Evolutionary conservation across 2,888 invertebrate genomes (phyloP).

Genomic region (Tenthredo mesomela): DNA sequence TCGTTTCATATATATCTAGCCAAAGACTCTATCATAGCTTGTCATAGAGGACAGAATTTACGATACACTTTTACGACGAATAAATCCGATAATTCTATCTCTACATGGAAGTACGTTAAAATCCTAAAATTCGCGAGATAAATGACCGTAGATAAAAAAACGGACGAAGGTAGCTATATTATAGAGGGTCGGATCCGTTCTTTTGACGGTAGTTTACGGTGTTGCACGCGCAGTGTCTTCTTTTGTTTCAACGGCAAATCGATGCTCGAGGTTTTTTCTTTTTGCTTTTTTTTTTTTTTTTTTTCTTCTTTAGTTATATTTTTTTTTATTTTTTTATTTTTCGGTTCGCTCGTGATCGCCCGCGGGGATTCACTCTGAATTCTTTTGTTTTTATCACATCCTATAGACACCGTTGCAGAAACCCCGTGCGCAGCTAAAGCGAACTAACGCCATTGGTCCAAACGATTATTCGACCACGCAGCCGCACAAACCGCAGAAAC

Average conservation of each 20-base stretch:
- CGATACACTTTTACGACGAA: not conserved
- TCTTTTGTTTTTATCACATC: constrained; percentile 71
- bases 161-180: not conserved
- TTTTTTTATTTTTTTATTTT: constrained; percentile 41
- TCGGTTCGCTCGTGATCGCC: constrained; percentile 51
- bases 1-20: not conserved
- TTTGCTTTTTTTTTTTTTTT: constrained; percentile 37
- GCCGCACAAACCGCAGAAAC: constrained; percentile 64
- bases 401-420: constrained; percentile 53
- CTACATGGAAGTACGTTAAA: not conserved
- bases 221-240: constrained; percentile 33
- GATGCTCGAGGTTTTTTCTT: constrained; percentile 39
- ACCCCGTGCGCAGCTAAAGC: constrained; percentile 66
- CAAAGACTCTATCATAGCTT: not conserved
- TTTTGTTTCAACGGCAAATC: constrained; percentile 57
- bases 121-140: constrained; percentile 11
- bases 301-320: constrained; percentile 20
- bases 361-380: constrained; percentile 59
- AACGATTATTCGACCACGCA: constrained; percentile 73
- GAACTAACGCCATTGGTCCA: constrained; percentile 71
- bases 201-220: constrained; percentile 30
- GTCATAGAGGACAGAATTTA: not conserved
- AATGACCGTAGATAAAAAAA: not conserved
- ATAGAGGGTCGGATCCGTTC: not conserved
- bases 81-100: not conserved